Evolutionary conservation across 2,113 vertebrate species (phyloP), one percentile per base, ranked within the genome.

Genomic region (Rhinoderma darwinii): DNA sequence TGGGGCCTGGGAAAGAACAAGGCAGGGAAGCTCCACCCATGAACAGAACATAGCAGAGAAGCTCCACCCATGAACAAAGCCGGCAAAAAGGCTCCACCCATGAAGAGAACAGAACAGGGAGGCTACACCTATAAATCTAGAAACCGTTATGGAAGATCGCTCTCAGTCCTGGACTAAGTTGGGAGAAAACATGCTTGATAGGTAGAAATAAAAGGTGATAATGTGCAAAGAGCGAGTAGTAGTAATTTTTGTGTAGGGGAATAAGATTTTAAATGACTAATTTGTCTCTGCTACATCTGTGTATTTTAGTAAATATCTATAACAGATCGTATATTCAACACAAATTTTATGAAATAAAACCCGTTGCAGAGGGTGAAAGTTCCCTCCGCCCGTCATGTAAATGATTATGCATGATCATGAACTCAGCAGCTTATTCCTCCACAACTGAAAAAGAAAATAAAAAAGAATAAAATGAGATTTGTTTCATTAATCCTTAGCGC

Each of bases 331-430:
- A 41, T 76, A 47, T 76, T 47, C 25, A 66, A 15, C 50, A 22
- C 1, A 39, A 35, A 80, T 80, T 39, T 11, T 39, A 22, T 9
- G 37, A 20, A 61, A 61, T 80, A 61, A 61, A 39, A 32, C 22
- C 11, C 39, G 43, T 15, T 17, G 54, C 14, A 6, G 30, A 54
- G 30, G 20, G 30, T 79, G 30, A 56, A 25, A 56, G 76, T 79
- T 54, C 25, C 51, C 78, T 15, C 25, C 51, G 39, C 41, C 11
- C 1, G 22, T 43, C n/a, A 81, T 27, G 25, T n/a, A 63, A 81
- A 81, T 81, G 78, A 81, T 81, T 81, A 61, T 81, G 78, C 78
- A 41, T 43, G 78, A 39, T 81, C 78, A 81, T 63, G 78, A 43
- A 56, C 78, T 56, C 50, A 79, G 35, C 20, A 22, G n/a, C 75